Conservation (phyloP, 2,797 vertebrate genomes). For the Corythornis leucogaster region DNA sequence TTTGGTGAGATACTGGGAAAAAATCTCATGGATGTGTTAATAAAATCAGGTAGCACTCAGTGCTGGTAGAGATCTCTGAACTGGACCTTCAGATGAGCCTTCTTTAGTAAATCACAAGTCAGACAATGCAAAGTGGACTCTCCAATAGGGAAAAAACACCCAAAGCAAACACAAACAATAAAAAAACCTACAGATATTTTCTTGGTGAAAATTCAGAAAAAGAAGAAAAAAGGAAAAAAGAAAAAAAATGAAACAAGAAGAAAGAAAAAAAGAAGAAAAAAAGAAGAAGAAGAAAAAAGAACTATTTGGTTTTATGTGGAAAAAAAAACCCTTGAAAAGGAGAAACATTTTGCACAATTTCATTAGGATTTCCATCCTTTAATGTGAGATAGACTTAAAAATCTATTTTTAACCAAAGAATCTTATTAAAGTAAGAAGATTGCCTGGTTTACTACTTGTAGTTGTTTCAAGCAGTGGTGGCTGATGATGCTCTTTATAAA, state of each 20-base stretch:
- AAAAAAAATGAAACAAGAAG: too few species aligned
- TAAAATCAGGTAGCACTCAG: not conserved
- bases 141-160: not conserved
- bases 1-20: not conserved
- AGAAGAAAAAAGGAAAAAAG: not conserved
- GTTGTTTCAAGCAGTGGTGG: constrained; percentile 73
- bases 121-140: constrained; percentile 6
- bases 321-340: constrained; percentile 39
- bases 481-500: constrained; percentile 75
- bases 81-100: not conserved
- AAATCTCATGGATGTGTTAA: not conserved
- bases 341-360: constrained; percentile 62
- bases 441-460: constrained; percentile 69
- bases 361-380: constrained; percentile 75
- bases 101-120: constrained; percentile 29
- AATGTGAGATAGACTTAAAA: constrained; percentile 67
- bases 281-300: not conserved
- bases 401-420: constrained; percentile 75
- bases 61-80: not conserved
- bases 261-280: not conserved
- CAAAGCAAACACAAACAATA: not conserved
- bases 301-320: not conserved
- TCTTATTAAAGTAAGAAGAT: constrained; percentile 79
- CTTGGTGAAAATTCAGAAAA: constrained; percentile 9
- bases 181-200: not conserved